Evolutionary conservation across 2,113 vertebrate species (phyloP), one percentile per base, ranked within the genome.

Genomic region (Glaucomys volans): DNA sequence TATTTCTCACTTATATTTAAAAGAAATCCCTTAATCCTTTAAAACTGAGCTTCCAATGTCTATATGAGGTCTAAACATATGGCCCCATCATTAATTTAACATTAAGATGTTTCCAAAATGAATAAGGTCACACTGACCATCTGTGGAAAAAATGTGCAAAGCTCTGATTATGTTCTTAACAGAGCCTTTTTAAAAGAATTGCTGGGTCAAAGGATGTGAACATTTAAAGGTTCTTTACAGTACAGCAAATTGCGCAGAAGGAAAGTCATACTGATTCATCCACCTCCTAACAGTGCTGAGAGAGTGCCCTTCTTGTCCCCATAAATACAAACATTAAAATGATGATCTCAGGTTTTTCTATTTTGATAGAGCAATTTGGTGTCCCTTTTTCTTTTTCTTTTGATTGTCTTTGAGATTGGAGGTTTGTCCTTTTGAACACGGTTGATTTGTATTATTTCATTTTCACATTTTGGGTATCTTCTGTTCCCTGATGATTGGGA

Each of bases 41-140:
- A 17, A 26, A 72, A 42, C 59, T 57, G 57, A 77, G 35, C 44
- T 26, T 67, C 42, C 81, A 66, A 32, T 64, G 20, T 12, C 12
- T 26, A 1, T 57, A 8, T 77, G n/a, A 16, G 35, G 14, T 85
- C n/a, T 82, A 52, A 90, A 80, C 54, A 95, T 84, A 83, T 22
- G 57, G 47, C 37, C 86, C 22, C 75, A 62, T 79, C 42, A n/a
- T 69, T 92, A 96, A 85, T 91, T 93, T n/a, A 52, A 67, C 72
- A 76, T 90, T 40, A 87, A 54, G 18, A 54, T 88, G 50, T 81
- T 96, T 76, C 77, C 35, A 85, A 59, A 91, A 87, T 82, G 44
- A 94, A 72, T 62, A 62, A 91, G 64, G 35, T 26, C 59, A 77
- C 37, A 47, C 28, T 50, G 57, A 69, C 47, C 82, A 86, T 89